Percentiles rank a stretch among this genome's conserved stretches.
These are phyloP conservation scores for Pteruthius melanotis DNA, from an alignment of 2,113 vertebrate species.

Conservation along the genomic window DNA sequence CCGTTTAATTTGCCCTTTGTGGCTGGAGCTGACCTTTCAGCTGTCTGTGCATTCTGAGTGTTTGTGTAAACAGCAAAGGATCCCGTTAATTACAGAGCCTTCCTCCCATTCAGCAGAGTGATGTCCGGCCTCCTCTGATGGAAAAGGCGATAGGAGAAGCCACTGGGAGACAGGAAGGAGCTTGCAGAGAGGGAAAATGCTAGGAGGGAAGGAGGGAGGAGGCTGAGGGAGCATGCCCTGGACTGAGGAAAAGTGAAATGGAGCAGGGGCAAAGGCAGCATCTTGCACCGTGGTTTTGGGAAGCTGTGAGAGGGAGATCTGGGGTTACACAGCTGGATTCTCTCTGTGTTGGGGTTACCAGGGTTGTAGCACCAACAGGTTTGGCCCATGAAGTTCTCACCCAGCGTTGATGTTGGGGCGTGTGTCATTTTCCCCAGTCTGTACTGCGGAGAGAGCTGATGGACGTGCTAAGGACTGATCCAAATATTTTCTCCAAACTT, in stretches of 20 bases:
- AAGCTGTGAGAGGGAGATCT: not conserved
- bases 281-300: not conserved
- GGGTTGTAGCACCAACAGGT: not conserved
- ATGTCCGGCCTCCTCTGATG: conserved; percentile 68
- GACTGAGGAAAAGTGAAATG: not conserved
- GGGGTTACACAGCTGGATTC: not conserved
- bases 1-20: conserved; percentile 9
- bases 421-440: accelerated
- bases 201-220: not conserved
- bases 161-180: conserved; percentile 70
- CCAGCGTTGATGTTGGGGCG: accelerated
- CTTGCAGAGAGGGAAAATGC: conserved; percentile 51
- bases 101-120: conserved; percentile 73
- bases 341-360: not conserved
- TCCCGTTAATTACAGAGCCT: conserved; percentile 74
- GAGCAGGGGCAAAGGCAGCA: not conserved
- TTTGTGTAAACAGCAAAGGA: conserved; percentile 75
- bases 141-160: conserved; percentile 42
- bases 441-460: too few species aligned
- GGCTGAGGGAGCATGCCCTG: not conserved
- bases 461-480: accelerated
- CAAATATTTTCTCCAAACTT: not conserved
- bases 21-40: conserved; percentile 53
- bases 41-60: conserved; percentile 50
- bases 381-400: not conserved